Conservation (phyloP, 2,888 invertebrate species). For the Athalia circularis region DNA sequence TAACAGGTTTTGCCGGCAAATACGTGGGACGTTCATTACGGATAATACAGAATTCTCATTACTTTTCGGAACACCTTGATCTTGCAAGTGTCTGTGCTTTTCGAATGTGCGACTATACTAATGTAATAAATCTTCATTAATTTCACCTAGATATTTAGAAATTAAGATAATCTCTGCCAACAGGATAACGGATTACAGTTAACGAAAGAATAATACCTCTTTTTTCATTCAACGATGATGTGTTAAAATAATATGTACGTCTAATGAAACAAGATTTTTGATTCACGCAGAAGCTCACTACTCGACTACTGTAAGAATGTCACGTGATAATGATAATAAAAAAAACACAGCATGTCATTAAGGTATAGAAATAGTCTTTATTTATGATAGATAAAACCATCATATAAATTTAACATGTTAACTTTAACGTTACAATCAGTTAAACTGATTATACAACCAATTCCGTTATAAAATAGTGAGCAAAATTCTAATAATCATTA, state of each 20-base stretch:
- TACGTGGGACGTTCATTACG: not conserved
- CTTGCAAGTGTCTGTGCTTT: conserved; percentile 32
- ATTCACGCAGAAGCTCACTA: not conserved
- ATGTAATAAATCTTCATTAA: conserved; percentile 27
- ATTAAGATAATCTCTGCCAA: not conserved
- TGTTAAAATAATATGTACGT: not conserved
- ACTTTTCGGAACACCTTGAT: conserved; percentile 28
- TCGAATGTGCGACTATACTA: conserved; percentile 29
- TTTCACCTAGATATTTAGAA: conserved; percentile 9
- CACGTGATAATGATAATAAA: conserved; percentile 54
- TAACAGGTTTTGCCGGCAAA: not conserved
- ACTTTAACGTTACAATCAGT: conserved; percentile 4
- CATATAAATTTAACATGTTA: not conserved
- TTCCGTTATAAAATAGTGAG: conserved; percentile 22
- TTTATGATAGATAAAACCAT: conserved; percentile 16
- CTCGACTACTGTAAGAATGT: conserved; percentile 43
- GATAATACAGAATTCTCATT: not conserved
- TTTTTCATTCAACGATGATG: not conserved
- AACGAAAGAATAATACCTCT: not conserved
- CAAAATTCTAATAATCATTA: conserved; percentile 20
- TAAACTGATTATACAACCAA: not conserved
- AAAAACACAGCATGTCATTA: conserved; percentile 50
- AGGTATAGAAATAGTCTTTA: conserved; percentile 49
- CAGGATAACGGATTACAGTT: not conserved
- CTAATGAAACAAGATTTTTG: not conserved